These are phyloP conservation scores for Bombus vancouverensis DNA, from an alignment of 1,140 invertebrate species.

Conservation along the genomic window DNA sequence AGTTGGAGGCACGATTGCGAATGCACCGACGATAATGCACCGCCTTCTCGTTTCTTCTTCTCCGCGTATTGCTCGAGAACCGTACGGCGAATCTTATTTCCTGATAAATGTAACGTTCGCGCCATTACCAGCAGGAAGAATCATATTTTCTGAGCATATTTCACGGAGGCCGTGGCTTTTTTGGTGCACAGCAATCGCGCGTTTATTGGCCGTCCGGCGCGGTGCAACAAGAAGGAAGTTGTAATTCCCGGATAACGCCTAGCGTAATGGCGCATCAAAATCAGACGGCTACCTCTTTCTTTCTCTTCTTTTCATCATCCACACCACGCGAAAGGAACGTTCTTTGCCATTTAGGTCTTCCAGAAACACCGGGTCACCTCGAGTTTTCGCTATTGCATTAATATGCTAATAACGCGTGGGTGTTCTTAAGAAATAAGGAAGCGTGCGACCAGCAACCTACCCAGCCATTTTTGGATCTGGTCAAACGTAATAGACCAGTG, in stretches of 20 bases:
- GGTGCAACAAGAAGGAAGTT: constrained; percentile 16
- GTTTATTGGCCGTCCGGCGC: neutral
- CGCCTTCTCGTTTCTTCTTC: constrained; percentile 5
- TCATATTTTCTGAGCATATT: constrained; percentile 32
- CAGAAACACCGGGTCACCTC: constrained; percentile 2
- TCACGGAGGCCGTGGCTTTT: neutral
- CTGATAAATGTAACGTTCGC: constrained; percentile 27
- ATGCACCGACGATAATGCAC: constrained; percentile 28
- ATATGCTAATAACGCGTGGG: constrained; percentile 61
- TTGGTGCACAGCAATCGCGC: neutral
- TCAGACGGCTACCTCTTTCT: neutral
- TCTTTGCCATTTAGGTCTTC: constrained; percentile 11
- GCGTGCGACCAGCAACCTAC: neutral
- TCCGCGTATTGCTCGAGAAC: neutral
- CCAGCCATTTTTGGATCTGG: constrained; percentile 51
- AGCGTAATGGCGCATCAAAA: constrained; percentile 10
- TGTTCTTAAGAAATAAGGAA: constrained; percentile 58
- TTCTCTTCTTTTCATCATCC: neutral
- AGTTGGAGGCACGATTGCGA: constrained; percentile 35
- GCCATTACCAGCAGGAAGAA: constrained; percentile 17
- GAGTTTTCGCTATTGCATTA: constrained; percentile 44
- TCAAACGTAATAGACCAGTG: constrained; percentile 17
- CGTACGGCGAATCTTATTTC: neutral
- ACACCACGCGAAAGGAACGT: neutral
- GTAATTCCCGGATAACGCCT: constrained; percentile 27